phyloP scores from a whole-genome alignment of 1,140 invertebrate species.

The Triops longicaudatus region DNA sequence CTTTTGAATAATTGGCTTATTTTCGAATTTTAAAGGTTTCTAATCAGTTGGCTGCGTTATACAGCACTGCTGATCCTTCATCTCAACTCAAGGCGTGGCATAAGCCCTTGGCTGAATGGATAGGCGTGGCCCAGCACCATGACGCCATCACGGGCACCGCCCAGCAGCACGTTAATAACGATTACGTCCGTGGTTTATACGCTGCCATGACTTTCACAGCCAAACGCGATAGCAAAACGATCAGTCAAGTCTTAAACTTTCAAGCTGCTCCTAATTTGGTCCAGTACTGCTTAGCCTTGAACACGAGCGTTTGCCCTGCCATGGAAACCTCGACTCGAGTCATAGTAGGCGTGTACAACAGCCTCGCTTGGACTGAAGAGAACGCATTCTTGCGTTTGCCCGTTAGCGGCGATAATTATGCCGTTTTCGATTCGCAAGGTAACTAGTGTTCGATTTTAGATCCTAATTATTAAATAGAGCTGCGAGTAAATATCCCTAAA shows the following conservation, averaged over 20 bases:
- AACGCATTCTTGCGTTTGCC: constrained; percentile 33
- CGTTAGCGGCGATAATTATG: constrained; percentile 33
- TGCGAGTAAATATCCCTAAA: background rate
- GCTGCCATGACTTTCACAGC: constrained; percentile 35
- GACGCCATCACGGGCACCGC: constrained; percentile 47
- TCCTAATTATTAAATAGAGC: background rate
- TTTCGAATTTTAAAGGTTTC: background rate
- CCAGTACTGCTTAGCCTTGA: constrained; percentile 42
- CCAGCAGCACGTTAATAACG: constrained; percentile 46
- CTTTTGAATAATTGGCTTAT: no score
- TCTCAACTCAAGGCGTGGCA: background rate
- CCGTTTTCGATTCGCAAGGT: constrained; percentile 31
- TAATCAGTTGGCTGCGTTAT: background rate
- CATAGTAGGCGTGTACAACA: constrained; percentile 42
- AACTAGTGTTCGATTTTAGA: background rate
- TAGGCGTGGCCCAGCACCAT: constrained; percentile 51
- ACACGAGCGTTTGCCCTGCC: constrained; percentile 42
- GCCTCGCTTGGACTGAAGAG: constrained; percentile 32
- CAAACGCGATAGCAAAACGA: constrained; percentile 67
- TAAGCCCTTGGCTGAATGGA: constrained; percentile 10
- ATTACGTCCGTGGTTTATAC: constrained; percentile 46
- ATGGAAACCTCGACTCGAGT: constrained; percentile 39
- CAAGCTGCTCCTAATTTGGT: constrained; percentile 14
- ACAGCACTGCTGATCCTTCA: background rate
- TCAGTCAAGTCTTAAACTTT: constrained; percentile 17